phyloP scores from a whole-genome alignment of 2,797 vertebrate species.

The Babyrousa celebensis region DNA sequence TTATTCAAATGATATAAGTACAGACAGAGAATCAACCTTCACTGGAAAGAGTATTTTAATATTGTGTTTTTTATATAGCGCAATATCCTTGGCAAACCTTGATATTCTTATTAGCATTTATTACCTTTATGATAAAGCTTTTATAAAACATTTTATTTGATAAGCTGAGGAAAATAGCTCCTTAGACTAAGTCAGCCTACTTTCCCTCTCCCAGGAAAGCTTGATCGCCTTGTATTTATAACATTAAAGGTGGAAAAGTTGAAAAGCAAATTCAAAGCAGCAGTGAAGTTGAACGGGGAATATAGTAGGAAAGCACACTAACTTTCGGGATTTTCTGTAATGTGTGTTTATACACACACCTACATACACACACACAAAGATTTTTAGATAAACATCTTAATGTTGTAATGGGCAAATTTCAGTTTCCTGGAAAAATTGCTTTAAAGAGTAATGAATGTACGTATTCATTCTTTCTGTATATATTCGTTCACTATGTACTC shows the following conservation, averaged over 20 bases:
- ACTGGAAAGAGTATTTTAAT: neutral
- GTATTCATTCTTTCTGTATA: neutral
- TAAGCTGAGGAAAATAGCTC: slow-evolving; percentile 57
- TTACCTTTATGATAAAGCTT: slow-evolving; percentile 40
- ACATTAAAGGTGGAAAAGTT: neutral
- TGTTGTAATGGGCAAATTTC: neutral
- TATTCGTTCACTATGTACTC: neutral
- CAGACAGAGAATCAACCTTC: neutral
- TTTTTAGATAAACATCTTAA: slow-evolving; percentile 9
- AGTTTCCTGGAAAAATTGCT: neutral
- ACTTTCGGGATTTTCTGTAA: neutral
- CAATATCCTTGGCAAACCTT: slow-evolving; percentile 44
- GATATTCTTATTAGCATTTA: slow-evolving; percentile 54
- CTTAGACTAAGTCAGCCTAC: slow-evolving; percentile 10
- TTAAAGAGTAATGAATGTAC: neutral
- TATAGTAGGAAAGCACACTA: neutral
- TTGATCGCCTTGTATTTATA: neutral
- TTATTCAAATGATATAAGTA: neutral
- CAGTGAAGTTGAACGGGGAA: neutral
- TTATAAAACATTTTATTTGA: slow-evolving; percentile 39
- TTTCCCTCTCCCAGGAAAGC: neutral
- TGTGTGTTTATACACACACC: too few species aligned
- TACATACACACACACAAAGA: neutral
- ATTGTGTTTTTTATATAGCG: neutral
- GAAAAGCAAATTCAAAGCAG: neutral